These are phyloP conservation scores for Linyphia triangularis DNA, from an alignment of 2,888 invertebrate species.

Conservation along the genomic window DNA sequence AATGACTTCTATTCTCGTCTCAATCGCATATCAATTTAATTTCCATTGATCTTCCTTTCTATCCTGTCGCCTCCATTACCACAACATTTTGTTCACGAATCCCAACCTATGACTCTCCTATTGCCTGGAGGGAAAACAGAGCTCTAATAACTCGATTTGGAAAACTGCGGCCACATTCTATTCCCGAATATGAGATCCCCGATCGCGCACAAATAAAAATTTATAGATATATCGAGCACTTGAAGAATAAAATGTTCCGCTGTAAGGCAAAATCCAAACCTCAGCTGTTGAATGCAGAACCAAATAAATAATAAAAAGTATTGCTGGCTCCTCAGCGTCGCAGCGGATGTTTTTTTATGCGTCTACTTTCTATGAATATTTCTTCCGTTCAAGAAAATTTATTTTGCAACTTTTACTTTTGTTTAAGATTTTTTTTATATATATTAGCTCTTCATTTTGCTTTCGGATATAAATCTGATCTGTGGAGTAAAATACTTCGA, in stretches of 20 bases:
- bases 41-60: slow-evolving; percentile 27
- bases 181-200: slow-evolving; percentile 3
- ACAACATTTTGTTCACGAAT: slow-evolving; percentile 31
- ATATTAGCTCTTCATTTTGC: not conserved
- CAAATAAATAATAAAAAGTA: not conserved
- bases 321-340: not conserved
- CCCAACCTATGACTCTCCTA: slow-evolving; percentile 24
- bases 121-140: slow-evolving; percentile 53
- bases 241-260: slow-evolving; percentile 20
- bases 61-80: not conserved
- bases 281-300: slow-evolving; percentile 28
- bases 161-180: slow-evolving; percentile 22
- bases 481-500: not conserved
- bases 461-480: not conserved
- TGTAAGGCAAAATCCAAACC: not conserved
- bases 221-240: slow-evolving; percentile 13
- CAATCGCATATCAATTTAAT: slow-evolving; percentile 25
- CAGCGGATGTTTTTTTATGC: not conserved
- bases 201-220: slow-evolving; percentile 35
- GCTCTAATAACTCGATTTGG: slow-evolving; percentile 50
- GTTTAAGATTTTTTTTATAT: not conserved
- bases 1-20: not conserved
- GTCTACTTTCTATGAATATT: not conserved
- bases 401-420: not conserved
- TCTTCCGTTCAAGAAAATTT: not conserved